A percentile compares a stretch with the other conserved stretches of the same genome.
Conservation (phyloP, 2,113 vertebrate genomes). For the Gallinago jamesoni region DNA sequence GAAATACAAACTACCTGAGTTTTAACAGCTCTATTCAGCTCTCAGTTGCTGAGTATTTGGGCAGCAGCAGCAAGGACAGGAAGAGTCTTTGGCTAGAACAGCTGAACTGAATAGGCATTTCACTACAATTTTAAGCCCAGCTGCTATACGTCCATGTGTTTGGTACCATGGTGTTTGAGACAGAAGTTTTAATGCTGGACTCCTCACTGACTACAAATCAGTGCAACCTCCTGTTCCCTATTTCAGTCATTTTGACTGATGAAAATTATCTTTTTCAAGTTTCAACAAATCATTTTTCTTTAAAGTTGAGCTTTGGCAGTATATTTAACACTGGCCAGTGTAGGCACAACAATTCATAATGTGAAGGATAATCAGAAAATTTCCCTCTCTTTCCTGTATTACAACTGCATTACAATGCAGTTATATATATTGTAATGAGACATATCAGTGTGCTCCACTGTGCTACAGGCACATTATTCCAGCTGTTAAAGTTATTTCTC, state of each 20-base stretch:
- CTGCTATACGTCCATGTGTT: fast-evolving
- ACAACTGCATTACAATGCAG: neutral
- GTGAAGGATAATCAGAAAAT: neutral
- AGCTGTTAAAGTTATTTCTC: conserved; percentile 3
- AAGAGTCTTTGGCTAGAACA: neutral
- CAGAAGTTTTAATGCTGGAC: neutral
- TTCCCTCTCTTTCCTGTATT: neutral
- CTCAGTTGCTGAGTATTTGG: neutral
- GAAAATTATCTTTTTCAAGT: neutral
- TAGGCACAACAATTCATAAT: neutral
- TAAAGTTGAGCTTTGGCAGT: neutral
- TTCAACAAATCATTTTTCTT: neutral
- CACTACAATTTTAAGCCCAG: neutral
- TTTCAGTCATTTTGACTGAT: neutral
- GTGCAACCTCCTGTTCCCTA: neutral
- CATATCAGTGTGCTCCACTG: neutral
- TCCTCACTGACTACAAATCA: neutral
- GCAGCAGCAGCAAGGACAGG: neutral
- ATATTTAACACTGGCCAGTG: neutral
- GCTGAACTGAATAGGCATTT: neutral
- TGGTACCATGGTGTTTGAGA: neutral
- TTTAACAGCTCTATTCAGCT: neutral
- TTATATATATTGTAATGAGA: neutral
- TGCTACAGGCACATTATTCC: neutral
- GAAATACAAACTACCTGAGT: neutral